A percentile compares a stretch with the other conserved stretches of the same genome.
Conservation (phyloP, 1,140 invertebrate genomes). For the Galendromus occidentalis region DNA sequence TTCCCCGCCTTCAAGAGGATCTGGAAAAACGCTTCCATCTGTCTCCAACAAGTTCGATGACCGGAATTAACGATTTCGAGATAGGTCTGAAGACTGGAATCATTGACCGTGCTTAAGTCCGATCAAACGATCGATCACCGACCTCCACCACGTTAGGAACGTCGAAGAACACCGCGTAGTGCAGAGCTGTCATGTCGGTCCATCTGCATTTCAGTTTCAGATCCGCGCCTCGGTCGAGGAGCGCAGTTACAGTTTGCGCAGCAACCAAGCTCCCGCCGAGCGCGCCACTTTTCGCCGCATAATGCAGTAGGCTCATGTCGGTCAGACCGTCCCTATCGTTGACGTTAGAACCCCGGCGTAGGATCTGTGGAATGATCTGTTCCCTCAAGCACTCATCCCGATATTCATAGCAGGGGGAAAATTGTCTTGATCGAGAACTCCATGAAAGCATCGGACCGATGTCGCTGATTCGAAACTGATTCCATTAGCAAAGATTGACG, state of each 20-base stretch:
- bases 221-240: constrained; percentile 32
- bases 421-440: too few species aligned
- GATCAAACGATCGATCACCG: constrained; percentile 13
- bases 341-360: constrained; percentile 31
- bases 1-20: background rate
- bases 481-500: too few species aligned
- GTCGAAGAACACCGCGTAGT: constrained; percentile 38
- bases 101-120: too few species aligned
- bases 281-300: constrained; percentile 36
- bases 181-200: constrained; percentile 37
- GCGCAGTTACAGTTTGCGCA: constrained; percentile 22
- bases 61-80: too few species aligned
- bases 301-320: constrained; percentile 38
- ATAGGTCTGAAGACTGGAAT: too few species aligned
- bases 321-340: constrained; percentile 36
- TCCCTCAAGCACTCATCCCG: too few species aligned
- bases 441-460: too few species aligned
- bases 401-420: too few species aligned
- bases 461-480: too few species aligned
- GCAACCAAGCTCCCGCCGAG: constrained; percentile 33
- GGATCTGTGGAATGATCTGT: constrained; percentile 24
- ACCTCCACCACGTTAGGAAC: constrained; percentile 32
- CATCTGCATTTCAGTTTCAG: constrained; percentile 33
- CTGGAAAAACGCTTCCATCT: too few species aligned
- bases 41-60: too few species aligned